Evolutionary conservation across 2,888 invertebrate genomes (phyloP).

Genomic region (Hybos culiciformis): DNA sequence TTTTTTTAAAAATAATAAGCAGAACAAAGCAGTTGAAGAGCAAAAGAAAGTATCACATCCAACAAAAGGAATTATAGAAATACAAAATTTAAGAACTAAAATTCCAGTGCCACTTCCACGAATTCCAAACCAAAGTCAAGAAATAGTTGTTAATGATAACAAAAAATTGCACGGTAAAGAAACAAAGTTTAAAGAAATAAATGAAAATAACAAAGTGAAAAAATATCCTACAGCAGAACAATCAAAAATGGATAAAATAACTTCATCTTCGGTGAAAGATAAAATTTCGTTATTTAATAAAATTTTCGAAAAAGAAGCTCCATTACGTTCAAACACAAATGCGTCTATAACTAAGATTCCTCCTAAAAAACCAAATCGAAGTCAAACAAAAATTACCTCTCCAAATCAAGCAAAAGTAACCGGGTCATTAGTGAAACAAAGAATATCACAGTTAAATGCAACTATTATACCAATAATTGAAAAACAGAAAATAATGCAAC

Average conservation of each 20-base stretch:
- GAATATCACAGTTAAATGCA: too few relatives aligned
- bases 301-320: slow-evolving; percentile 18
- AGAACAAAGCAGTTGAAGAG: not conserved
- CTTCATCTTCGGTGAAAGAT: slow-evolving; percentile 29
- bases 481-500: too few relatives aligned
- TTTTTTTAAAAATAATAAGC: not conserved
- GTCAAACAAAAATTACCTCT: not conserved
- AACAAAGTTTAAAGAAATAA: too few relatives aligned
- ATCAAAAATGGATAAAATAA: too few relatives aligned
- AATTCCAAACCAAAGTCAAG: not conserved
- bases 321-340: not conserved
- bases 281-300: slow-evolving; percentile 27
- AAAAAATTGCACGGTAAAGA: not conserved
- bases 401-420: too few relatives aligned
- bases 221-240: not conserved
- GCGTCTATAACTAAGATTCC: not conserved
- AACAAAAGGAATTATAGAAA: too few relatives aligned
- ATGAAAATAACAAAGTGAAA: not conserved
- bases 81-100: too few relatives aligned
- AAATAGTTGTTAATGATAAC: not conserved
- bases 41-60: not conserved
- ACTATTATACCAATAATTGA: too few relatives aligned
- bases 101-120: not conserved
- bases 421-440: too few relatives aligned
- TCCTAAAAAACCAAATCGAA: not conserved